Conservation (phyloP, 92 coral and sea anemone genomes). For the Diadumene lineata region DNA sequence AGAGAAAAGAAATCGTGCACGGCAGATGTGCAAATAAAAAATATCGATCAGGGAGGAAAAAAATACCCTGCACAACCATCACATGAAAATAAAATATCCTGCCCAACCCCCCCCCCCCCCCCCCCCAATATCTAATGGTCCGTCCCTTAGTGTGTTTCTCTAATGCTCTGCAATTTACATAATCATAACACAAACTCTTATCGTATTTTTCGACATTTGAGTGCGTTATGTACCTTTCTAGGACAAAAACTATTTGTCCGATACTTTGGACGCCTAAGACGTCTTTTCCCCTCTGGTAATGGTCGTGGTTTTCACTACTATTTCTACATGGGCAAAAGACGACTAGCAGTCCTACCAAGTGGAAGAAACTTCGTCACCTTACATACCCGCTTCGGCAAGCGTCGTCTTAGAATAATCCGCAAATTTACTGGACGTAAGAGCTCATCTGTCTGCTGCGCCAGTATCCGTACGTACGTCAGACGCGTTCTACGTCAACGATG, state of each 20-base stretch:
- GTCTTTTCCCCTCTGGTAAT: not conserved
- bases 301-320: slow-evolving; percentile 13
- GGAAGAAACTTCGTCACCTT: slow-evolving; percentile 14
- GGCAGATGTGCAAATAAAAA: too few species aligned
- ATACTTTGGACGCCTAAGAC: slow-evolving; percentile 10
- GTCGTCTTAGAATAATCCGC: slow-evolving; percentile 5
- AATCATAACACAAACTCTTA: too few species aligned
- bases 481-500: slow-evolving; percentile 20
- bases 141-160: too few species aligned
- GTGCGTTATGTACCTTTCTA: not conserved
- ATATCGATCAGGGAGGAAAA: too few species aligned
- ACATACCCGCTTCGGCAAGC: slow-evolving; percentile 7
- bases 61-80: too few species aligned
- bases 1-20: too few species aligned
- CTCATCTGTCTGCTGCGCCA: slow-evolving; percentile 21
- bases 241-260: slow-evolving; percentile 1
- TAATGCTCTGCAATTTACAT: too few species aligned
- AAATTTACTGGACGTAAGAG: not conserved
- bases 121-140: too few species aligned
- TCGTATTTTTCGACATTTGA: too few species aligned
- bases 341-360: not conserved
- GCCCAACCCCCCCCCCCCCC: too few species aligned
- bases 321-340: slow-evolving; percentile 4
- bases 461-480: slow-evolving; percentile 29
- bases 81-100: too few species aligned